Evolutionary conservation across 2,113 vertebrate species (phyloP), one percentile per base, ranked within the genome.

Genomic region (Empidonax traillii): DNA sequence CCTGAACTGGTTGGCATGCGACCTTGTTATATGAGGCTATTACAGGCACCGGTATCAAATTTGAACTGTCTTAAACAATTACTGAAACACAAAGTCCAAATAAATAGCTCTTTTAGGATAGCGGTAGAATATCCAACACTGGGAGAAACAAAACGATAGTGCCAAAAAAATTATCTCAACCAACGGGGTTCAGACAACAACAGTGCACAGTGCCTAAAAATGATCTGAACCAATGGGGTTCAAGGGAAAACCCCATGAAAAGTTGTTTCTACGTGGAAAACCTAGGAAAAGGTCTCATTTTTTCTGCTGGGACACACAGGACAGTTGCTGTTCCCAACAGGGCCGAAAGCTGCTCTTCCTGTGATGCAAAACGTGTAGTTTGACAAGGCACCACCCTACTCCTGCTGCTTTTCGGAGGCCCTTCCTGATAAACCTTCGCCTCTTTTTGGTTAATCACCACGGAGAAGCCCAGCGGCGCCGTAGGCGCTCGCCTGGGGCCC

Each of bases 1-100:
- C 51, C 67, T 89, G 51, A 91, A 52, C 37, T 72, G 56, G 18
- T 2, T 73, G 83, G 91, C 58, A 84, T 51, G 69, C 90, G 85
- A 93, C 62, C 61, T 52, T 4, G 12, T 78, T 78, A 44, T 13
- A 43, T 21, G 73, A 89, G 37, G 53, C 69, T 78, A 31, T 58
- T 71, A 80, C 68, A 93, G 44, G 43, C 75, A 86, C 30, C 0
- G 0, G 71, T 81, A 82, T 90, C 59, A 91, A 75, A 72, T 91
- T 18, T 73, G 62, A 91, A 61, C 74, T 72, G 43, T 78, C 65
- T 78, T 35, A 35, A 96, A 85, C 69, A 87, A 91, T 82, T 81
- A 87, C 30, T 2, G 2, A 52, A 87, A 68, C 53, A 41, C 24
- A 8, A 79, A 52, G 44, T 47, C 27, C 61, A 72, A 68, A 87